phyloP scores from a whole-genome alignment of 2,113 vertebrate genomes.

The Brachyhypopomus gauderio region DNA sequence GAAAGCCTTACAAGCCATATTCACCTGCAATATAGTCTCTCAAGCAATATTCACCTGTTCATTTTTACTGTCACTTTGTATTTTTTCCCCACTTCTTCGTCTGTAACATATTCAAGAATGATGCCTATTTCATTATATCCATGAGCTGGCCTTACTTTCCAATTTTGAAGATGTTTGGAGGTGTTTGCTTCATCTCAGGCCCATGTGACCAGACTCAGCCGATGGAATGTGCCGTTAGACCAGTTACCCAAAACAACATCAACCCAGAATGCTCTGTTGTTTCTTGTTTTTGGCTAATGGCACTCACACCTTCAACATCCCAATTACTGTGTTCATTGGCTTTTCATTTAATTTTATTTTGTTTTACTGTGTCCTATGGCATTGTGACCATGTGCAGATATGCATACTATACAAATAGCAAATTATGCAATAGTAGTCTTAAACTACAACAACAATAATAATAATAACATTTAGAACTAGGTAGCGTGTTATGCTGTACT shows the following conservation, averaged over 20 bases:
- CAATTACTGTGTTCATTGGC: neutral
- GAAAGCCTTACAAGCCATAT: neutral
- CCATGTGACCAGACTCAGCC: neutral
- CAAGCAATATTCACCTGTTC: neutral
- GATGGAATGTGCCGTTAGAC: neutral
- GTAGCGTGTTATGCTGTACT: no score
- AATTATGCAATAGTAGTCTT: no score
- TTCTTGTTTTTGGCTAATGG: neutral
- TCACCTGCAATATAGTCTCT: neutral
- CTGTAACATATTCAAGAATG: neutral
- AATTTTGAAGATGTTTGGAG: conserved; percentile 5
- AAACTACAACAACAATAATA: no score
- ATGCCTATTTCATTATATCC: neutral
- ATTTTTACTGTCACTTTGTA: neutral
- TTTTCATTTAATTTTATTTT: neutral
- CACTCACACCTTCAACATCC: neutral
- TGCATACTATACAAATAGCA: neutral
- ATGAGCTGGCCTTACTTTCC: neutral
- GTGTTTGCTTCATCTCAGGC: conserved; percentile 1
- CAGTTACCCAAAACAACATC: neutral
- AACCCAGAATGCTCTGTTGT: neutral
- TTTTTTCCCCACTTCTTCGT: conserved; percentile 1
- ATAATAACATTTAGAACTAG: no score
- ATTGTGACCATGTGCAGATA: neutral
- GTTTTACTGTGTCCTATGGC: neutral